Evolutionary conservation across 2,888 invertebrate genomes (phyloP), one percentile per base, ranked within the genome.

Genomic region (Sacculina carcini): DNA sequence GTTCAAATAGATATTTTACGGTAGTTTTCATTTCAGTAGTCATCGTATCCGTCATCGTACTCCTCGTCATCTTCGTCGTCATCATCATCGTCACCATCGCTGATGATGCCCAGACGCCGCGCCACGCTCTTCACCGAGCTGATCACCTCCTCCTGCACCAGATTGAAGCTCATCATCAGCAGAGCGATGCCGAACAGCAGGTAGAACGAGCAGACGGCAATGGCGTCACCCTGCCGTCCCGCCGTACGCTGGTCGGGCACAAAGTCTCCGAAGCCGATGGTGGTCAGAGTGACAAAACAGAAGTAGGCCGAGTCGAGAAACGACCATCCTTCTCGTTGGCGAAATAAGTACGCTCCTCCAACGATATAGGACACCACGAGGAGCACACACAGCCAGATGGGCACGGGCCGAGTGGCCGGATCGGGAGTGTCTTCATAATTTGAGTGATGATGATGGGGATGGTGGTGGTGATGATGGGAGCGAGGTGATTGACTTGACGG

Each of bases 131-230:
- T 84, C 5, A 87, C 85, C 62, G 81, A 82, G 54, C 78, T 80
- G 56, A 86, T 82, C 10, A 89, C 86, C 66, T 89, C 85, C 63
- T 87, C 87, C 65, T 89, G 90, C 42, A 92, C 89, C 62, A 92
- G 69, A 70, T 92, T 92, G 67, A 92, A 92, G 60, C 86, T 86
- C 92, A 92, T 94, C 28, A 90, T 90, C 57, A 92, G 68, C 44
- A 92, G 67, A 0, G 90, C 85, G 62, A 92, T 92, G 7, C 92
- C 92, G 64, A 92, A 89, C 40, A 94, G 72, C 56, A 94, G 70
- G 68, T 94, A 94, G 52, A 92, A 68, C 0, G 87, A 87, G 61
- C 87, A 89, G 51, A 89, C 72, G 0, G 87, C 87, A 56, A 92
- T 75, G 58, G 77, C 76, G 57, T 74, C 53, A 9, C 44, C 44